phyloP scores from a whole-genome alignment of 2,888 invertebrate species.

The Zaprionus lineosus region DNA sequence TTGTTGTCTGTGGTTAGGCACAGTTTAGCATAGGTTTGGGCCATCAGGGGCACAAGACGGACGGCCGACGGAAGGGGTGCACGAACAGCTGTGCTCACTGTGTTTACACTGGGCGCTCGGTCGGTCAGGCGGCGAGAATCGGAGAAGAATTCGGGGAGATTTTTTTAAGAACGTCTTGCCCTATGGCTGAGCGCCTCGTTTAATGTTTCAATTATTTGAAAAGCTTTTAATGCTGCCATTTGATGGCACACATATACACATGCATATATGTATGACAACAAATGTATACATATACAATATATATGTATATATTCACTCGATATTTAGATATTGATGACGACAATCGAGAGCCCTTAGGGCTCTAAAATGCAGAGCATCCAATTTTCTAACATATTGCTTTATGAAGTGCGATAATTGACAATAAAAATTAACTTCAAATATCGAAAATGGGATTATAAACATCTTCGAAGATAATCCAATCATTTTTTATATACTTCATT shows the following conservation, averaged over 20 bases:
- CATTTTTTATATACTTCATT: too few relatives aligned
- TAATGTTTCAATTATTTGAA: constrained; percentile 67
- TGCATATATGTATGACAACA: background rate
- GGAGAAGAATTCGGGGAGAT: constrained; percentile 9
- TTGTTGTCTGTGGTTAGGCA: constrained; percentile 77
- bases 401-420: too few relatives aligned
- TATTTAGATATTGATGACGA: too few relatives aligned
- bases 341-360: background rate
- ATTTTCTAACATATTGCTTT: too few relatives aligned
- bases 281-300: too few relatives aligned
- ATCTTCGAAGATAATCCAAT: too few relatives aligned
- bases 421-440: too few relatives aligned
- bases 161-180: constrained; percentile 12
- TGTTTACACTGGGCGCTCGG: constrained; percentile 59
- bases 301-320: too few relatives aligned
- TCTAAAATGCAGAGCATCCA: too few relatives aligned
- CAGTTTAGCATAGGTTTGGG: constrained; percentile 11
- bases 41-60: background rate
- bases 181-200: constrained; percentile 53
- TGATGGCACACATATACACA: constrained; percentile 28
- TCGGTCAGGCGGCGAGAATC: constrained; percentile 13
- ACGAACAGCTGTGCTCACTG: constrained; percentile 65
- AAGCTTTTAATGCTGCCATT: constrained; percentile 31
- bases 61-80: too few relatives aligned
- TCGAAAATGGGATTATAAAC: too few relatives aligned